Percentiles rank a stretch among this genome's conserved stretches.
These are phyloP conservation scores for Podarcis siculus DNA, from an alignment of 2,797 vertebrate genomes.

Conservation along the genomic window DNA sequence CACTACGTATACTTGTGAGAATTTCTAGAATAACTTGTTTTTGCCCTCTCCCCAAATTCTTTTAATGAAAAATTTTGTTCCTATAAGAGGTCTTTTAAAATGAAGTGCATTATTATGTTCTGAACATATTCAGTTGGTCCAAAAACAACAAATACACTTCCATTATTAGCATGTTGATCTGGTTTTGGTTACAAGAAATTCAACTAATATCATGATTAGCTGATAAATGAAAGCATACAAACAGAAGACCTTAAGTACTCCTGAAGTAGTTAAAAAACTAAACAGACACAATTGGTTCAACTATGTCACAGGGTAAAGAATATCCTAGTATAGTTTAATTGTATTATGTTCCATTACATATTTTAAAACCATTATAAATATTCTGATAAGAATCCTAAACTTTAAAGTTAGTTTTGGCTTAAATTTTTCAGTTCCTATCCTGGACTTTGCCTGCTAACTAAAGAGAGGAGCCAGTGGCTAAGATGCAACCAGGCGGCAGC, in stretches of 20 bases:
- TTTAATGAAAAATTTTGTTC: constrained; percentile 56
- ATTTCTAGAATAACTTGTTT: constrained; percentile 36
- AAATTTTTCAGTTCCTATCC: constrained; percentile 58
- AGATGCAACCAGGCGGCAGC: constrained; percentile 66
- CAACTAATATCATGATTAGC: constrained; percentile 69
- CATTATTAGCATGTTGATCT: constrained; percentile 65
- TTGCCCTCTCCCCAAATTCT: constrained; percentile 38
- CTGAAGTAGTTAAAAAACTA: constrained; percentile 65
- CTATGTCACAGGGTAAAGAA: constrained; percentile 69
- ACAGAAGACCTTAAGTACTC: constrained; percentile 5
- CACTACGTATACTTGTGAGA: constrained; percentile 52
- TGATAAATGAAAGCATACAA: constrained; percentile 68
- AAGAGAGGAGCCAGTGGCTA: constrained; percentile 62
- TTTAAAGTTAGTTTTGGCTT: constrained; percentile 59
- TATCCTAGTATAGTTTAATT: constrained; percentile 65
- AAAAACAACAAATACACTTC: constrained; percentile 53
- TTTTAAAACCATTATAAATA: constrained; percentile 62
- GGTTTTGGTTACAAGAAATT: constrained; percentile 78
- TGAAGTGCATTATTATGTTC: constrained; percentile 45
- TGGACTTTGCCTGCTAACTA: constrained; percentile 63
- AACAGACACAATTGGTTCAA: constrained; percentile 70
- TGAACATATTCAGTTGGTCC: constrained; percentile 59
- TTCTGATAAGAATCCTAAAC: constrained; percentile 53
- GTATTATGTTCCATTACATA: constrained; percentile 65
- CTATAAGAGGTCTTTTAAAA: constrained; percentile 46